Evolutionary conservation across 2,797 vertebrate species (phyloP), one percentile per base, ranked within the genome.

Genomic region (Coregonus ussuriensis): DNA sequence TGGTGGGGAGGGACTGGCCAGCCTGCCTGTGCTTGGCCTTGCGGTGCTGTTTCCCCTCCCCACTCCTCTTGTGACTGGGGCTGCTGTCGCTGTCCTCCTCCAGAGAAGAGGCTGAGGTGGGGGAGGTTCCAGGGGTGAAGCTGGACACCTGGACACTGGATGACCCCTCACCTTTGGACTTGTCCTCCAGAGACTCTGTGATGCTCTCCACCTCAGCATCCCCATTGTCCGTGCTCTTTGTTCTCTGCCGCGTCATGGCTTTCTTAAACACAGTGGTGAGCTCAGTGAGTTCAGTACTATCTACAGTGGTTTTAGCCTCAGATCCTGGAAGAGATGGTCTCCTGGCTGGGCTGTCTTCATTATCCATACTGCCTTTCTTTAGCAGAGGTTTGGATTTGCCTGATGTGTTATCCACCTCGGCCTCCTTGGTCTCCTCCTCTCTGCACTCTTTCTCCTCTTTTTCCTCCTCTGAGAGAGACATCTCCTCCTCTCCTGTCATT

Each of bases 21-120:
- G 96, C 93, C 13, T 96, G 93, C 65, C 96, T 93, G 86, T 98
- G 98, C 14, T 97, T 96, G 67, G 96, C 95, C 93, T 98, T 99
- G 52, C 95, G 94, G 77, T 97, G 95, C 3, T 95, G 96, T 84
- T 98, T 99, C 86, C 92, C 95, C 79, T 98, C 96, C n/a, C 94
- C 94, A 83, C 90, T 91, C 83, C 95, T 98, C 86, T 93, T 96
- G 88, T 95, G 96, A 89, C 95, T 96, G 1, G 97, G 97, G 82
- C 98, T 98, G 74, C 97, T 98, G 90, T 99, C 98, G 86, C 98
- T 99, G 79, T 99, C 98, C 86, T 99, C 98, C 16, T 99, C 98
- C 15, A 99, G 92, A 18, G 98, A 99, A 4, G 98, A 99, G 13
- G 97, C 96, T 25, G 98, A 99, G 2, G 97, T 98, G 75, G 97